phyloP scores from a whole-genome alignment of 1,140 invertebrate genomes.

The Aphaenogaster ashmeadi region DNA sequence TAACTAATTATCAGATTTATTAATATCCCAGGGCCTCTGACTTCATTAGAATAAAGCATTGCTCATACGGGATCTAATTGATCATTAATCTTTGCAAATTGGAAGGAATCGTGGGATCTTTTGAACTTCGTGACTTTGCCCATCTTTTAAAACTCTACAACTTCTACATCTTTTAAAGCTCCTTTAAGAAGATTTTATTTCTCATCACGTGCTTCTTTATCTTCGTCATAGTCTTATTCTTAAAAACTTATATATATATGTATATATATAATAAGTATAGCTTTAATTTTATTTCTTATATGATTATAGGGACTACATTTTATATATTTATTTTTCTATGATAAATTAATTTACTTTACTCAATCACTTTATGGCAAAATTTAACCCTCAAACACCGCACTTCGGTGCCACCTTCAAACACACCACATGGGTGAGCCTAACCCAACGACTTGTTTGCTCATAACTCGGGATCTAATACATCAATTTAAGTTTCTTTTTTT shows the following conservation, averaged over 20 bases:
- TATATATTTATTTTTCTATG: neutral
- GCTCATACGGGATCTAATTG: constrained; percentile 70
- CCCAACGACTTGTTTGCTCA: no score
- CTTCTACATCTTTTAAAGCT: neutral
- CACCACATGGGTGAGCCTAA: no score
- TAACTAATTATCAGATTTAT: constrained; percentile 71
- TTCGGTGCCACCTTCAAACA: no score
- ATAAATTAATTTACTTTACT: neutral
- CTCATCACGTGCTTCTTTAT: neutral
- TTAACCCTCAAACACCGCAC: neutral
- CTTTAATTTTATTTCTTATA: constrained; percentile 6
- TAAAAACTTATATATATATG: neutral
- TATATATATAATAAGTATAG: no score
- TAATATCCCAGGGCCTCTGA: constrained; percentile 52
- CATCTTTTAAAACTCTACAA: neutral
- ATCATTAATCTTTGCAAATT: constrained; percentile 72
- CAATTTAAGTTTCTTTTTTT: no score
- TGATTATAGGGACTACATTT: neutral
- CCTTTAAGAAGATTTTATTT: neutral
- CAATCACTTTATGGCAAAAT: neutral
- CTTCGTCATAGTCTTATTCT: neutral
- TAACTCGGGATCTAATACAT: no score
- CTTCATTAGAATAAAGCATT: constrained; percentile 43
- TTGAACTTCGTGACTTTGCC: neutral
- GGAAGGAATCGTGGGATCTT: constrained; percentile 9